A percentile compares a stretch with the other conserved stretches of the same genome.
These are phyloP conservation scores for Ceratosolen fusciceps DNA, from an alignment of 1,140 invertebrate genomes.

Conservation along the genomic window DNA sequence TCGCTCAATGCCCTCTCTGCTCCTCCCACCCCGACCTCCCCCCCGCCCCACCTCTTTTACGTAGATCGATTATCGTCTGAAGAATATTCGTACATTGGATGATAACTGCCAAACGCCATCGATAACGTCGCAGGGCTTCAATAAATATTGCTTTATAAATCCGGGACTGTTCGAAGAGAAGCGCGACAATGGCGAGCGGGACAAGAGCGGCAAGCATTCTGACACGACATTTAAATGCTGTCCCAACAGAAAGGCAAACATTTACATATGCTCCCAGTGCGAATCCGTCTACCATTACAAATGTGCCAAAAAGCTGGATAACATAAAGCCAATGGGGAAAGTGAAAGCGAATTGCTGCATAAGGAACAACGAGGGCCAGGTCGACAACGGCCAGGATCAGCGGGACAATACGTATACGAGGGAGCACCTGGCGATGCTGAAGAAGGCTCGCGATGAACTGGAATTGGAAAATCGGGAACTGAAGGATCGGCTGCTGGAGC, in stretches of 20 bases:
- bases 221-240: slow-evolving; percentile 47
- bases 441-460: background rate
- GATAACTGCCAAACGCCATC: slow-evolving; percentile 73
- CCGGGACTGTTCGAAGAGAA: slow-evolving; percentile 70
- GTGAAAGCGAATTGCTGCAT: slow-evolving; percentile 36
- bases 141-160: slow-evolving; percentile 75
- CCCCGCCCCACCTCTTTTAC: no score
- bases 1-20: background rate
- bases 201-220: background rate
- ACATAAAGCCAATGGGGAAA: slow-evolving; percentile 23
- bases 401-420: slow-evolving; percentile 2
- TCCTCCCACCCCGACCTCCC: no score
- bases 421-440: slow-evolving; percentile 23
- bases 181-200: slow-evolving; percentile 8
- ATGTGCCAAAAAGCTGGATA: slow-evolving; percentile 38
- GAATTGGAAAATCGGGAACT: slow-evolving; percentile 35
- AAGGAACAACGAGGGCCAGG: background rate
- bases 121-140: slow-evolving; percentile 74
- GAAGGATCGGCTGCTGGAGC: slow-evolving; percentile 15
- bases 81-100: slow-evolving; percentile 54
- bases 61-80: slow-evolving; percentile 69
- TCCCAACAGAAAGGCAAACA: slow-evolving; percentile 48
- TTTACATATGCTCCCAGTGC: slow-evolving; percentile 34
- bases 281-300: slow-evolving; percentile 47
- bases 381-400: slow-evolving; percentile 10